phyloP scores from a whole-genome alignment of 1,140 invertebrate genomes.

The Drosophila repletoides region DNA sequence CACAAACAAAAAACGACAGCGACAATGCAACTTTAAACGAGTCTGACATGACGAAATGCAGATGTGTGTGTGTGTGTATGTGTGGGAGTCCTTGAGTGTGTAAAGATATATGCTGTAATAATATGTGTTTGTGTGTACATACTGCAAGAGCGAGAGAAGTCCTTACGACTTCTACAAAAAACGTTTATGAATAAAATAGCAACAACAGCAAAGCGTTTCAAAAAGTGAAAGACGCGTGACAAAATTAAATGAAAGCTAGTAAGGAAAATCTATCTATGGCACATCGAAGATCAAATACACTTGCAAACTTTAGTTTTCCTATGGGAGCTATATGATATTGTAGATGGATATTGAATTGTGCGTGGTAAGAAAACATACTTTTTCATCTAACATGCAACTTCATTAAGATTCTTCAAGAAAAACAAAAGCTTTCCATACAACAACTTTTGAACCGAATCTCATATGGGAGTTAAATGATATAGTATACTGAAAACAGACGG shows the following conservation, averaged over 20 bases:
- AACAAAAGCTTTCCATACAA: too few relatives aligned
- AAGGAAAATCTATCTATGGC: slow-evolving; percentile 35
- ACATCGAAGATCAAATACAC: too few relatives aligned
- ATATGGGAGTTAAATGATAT: too few relatives aligned
- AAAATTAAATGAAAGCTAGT: slow-evolving; percentile 77
- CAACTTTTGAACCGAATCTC: too few relatives aligned
- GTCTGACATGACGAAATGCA: slow-evolving; percentile 59
- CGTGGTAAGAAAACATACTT: too few relatives aligned
- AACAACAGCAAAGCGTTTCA: slow-evolving; percentile 32
- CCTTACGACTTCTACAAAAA: slow-evolving; percentile 41
- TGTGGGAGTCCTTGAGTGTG: slow-evolving; percentile 11
- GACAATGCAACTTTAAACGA: slow-evolving; percentile 64
- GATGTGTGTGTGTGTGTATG: slow-evolving; percentile 24
- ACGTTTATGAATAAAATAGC: slow-evolving; percentile 79
- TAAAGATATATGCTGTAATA: slow-evolving; percentile 4
- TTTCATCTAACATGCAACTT: too few relatives aligned
- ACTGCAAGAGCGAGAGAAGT: slow-evolving; percentile 17
- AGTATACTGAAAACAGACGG: too few relatives aligned
- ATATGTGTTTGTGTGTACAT: not conserved
- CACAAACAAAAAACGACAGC: slow-evolving; percentile 48
- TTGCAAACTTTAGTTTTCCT: too few relatives aligned
- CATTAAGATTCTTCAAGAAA: too few relatives aligned
- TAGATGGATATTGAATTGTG: too few relatives aligned
- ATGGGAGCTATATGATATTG: too few relatives aligned
- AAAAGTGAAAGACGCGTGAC: slow-evolving; percentile 47